Evolutionary conservation across 2,888 invertebrate genomes (phyloP).

Genomic region (Matsumyia berberina): DNA sequence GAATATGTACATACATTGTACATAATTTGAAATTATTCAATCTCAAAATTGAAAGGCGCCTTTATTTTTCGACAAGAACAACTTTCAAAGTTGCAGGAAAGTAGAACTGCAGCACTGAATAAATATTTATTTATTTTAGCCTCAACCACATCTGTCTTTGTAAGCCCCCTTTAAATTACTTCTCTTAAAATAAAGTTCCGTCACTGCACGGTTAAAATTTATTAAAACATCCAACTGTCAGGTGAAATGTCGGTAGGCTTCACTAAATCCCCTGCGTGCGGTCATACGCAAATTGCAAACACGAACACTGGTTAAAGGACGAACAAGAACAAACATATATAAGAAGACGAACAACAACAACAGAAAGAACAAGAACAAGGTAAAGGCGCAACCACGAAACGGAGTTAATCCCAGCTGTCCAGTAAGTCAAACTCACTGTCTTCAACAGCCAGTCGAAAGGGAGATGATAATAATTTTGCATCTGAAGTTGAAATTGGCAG

Average conservation of each 20-base stretch:
- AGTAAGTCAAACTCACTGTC: slow-evolving; percentile 61
- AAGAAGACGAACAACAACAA: no score
- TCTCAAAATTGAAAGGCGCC: no score
- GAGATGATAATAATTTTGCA: slow-evolving; percentile 52
- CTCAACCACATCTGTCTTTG: background rate
- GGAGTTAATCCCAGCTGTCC: slow-evolving; percentile 54
- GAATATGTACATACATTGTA: no score
- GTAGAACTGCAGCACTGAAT: no score
- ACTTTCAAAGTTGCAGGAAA: no score
- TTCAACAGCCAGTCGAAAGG: slow-evolving; percentile 32
- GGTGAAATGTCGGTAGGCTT: slow-evolving; percentile 31
- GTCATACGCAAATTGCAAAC: slow-evolving; percentile 31
- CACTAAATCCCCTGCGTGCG: slow-evolving; percentile 23
- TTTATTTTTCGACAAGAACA: no score
- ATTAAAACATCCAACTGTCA: slow-evolving; percentile 38
- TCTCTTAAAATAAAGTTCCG: background rate
- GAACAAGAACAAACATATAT: background rate
- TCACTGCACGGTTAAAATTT: slow-evolving; percentile 16
- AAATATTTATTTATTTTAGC: no score
- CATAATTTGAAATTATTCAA: no score
- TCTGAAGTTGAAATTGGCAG: slow-evolving; percentile 42
- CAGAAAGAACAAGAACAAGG: background rate
- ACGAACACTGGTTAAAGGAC: slow-evolving; percentile 24
- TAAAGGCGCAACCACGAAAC: slow-evolving; percentile 37
- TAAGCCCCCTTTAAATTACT: background rate